Base-by-base conservation (phyloP, 2,113 vertebrate species). In the Rhodinocichla rosea region DNA sequence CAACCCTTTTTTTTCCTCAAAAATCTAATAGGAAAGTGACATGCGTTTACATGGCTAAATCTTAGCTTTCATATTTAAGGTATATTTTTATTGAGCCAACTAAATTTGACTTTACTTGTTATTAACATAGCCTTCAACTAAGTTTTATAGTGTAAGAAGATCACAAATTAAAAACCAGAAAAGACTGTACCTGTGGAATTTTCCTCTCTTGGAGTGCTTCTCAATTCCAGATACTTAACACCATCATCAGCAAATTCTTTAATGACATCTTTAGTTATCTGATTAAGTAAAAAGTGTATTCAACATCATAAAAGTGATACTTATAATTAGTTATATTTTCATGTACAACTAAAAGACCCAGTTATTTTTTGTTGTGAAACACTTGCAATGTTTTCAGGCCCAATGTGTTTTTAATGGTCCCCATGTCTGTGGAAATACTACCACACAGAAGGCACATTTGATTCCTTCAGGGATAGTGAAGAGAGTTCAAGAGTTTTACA, bases 231-330 rank as follows among this genome's bases (percentile, higher is more conserved):
- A 92, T 99, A 99, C 94, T 99, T 99, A 60, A 99, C 99, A 62
- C 99, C 99, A 95, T 99, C 99, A 49, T 98, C 98, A 65, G 99
- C 99, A 99, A 99, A 99, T 95, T 99, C 99, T 89, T 97, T 98
- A 96, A 99, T 99, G 68, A 99, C 98, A 96, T 99, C 99, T 97
- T 98, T 99, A 44, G 99, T 98, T 96, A 99, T 98, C 99, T 99
- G 93, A 90, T 74, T 79, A 94, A 91, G 86, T 73, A 83, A 91
- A 91, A 59, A 74, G 62, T 3, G 47, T 35, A 70, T 49, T 55
- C 20, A 86, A 42, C 11, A 44, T 30, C 10, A 70, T 11, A 5
- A 44, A 55, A 92, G 27, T 15, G 53, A 80, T 13, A 14, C 15
- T 62, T 57, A 13, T 13, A 59, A 62, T 13, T 8, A 15, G 13